Conservation (phyloP, 2,113 vertebrate species). For the Romanogobio albipinnatus region DNA sequence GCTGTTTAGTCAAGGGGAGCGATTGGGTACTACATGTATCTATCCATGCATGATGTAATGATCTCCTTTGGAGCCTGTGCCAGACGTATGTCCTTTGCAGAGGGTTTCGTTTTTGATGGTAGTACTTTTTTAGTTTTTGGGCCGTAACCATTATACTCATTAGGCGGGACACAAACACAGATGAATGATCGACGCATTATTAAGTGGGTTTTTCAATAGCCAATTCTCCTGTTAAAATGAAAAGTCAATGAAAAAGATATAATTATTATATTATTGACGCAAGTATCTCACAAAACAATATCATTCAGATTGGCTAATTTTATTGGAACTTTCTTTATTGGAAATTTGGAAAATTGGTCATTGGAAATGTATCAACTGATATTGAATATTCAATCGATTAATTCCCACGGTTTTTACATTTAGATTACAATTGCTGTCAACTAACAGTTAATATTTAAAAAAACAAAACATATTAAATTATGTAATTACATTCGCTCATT, state of each 20-base stretch:
- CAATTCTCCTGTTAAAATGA: neutral
- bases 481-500: neutral
- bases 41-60: conserved; percentile 29
- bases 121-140: neutral
- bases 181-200: neutral
- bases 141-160: neutral
- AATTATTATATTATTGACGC: neutral
- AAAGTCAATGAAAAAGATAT: neutral
- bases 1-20: conserved; percentile 28
- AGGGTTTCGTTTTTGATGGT: neutral
- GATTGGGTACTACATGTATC: neutral
- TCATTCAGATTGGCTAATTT: too few relatives aligned
- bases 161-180: neutral
- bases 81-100: conserved; percentile 20
- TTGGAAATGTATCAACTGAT: neutral
- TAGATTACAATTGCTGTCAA: too few relatives aligned
- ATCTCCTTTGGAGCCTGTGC: neutral
- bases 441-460: neutral
- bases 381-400: neutral
- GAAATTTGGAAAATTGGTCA: too few relatives aligned
- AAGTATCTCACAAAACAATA: neutral
- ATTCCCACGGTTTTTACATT: neutral
- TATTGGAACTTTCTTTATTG: neutral
- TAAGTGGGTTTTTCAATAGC: conserved; percentile 2
- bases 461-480: neutral